Percentiles rank a stretch among this genome's conserved stretches.
Evolutionary conservation across 2,888 invertebrate species (phyloP).

Genomic region (Tinea pellionella): DNA sequence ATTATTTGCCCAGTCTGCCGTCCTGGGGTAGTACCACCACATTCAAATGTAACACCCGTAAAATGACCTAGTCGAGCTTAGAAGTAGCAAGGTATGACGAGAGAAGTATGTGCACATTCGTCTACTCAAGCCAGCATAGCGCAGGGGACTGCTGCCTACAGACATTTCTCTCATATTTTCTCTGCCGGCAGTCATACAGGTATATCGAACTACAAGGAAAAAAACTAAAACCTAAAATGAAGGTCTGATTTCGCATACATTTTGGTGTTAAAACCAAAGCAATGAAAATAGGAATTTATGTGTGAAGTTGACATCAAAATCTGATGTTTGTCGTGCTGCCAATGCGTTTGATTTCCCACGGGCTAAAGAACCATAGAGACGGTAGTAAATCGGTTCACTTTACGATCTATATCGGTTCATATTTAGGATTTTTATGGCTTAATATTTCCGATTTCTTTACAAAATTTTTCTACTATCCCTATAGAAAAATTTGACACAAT

Average conservation of each 20-base stretch:
- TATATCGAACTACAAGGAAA: no score
- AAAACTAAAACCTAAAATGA: no score
- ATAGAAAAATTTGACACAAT: neutral
- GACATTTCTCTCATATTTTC: no score
- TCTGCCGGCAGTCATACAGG: no score
- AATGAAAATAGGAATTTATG: neutral
- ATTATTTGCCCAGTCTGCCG: no score
- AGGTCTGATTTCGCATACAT: neutral
- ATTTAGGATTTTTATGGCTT: conserved; percentile 5
- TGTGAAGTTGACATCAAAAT: neutral
- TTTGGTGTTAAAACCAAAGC: neutral
- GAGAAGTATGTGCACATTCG: no score
- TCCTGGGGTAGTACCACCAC: no score
- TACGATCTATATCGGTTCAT: neutral
- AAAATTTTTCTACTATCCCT: neutral
- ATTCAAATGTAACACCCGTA: no score
- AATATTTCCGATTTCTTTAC: conserved; percentile 5
- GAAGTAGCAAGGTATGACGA: no score
- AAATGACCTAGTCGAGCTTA: no score
- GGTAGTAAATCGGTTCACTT: neutral
- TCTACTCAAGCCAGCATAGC: no score
- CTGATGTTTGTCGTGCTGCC: neutral
- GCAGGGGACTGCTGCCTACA: no score
- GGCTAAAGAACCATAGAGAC: neutral
- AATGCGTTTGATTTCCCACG: neutral